Evolutionary conservation across 2,797 vertebrate species (phyloP).

Genomic region (Spinus olivaceus): DNA sequence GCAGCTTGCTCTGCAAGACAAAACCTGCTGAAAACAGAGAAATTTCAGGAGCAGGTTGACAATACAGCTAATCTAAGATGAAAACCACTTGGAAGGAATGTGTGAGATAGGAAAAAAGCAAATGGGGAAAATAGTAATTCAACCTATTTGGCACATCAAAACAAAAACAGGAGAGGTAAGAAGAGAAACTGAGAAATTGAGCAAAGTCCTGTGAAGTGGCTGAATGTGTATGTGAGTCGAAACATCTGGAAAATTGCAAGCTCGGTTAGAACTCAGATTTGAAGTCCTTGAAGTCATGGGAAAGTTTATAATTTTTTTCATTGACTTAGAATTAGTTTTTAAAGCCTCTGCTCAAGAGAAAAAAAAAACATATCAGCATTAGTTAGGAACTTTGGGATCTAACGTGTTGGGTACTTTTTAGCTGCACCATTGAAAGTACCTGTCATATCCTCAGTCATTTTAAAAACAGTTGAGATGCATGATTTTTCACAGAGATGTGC

Average conservation of each 20-base stretch:
- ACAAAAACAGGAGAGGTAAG: not conserved
- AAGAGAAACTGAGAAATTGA: not conserved
- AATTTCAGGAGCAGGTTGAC: not conserved
- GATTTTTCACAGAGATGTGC: not conserved
- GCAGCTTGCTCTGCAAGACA: not conserved
- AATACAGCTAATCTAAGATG: not conserved
- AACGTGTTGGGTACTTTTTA: not conserved
- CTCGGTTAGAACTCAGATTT: not conserved
- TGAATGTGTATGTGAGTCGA: not conserved
- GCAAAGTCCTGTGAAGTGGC: not conserved
- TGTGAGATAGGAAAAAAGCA: not conserved
- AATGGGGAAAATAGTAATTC: not conserved
- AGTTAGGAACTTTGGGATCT: not conserved
- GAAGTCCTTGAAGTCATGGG: not conserved
- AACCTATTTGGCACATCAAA: not conserved
- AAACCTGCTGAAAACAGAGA: not conserved
- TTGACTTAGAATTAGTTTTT: not conserved
- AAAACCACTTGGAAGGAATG: not conserved
- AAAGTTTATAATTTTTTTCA: not conserved
- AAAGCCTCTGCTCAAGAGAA: not conserved
- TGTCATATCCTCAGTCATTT: not conserved
- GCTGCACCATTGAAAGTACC: not conserved
- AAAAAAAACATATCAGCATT: not conserved
- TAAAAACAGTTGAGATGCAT: not conserved
- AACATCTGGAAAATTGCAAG: not conserved